Evolutionary conservation across 2,888 invertebrate genomes (phyloP), one percentile per base, ranked within the genome.

Genomic region (Pteria penguin): DNA sequence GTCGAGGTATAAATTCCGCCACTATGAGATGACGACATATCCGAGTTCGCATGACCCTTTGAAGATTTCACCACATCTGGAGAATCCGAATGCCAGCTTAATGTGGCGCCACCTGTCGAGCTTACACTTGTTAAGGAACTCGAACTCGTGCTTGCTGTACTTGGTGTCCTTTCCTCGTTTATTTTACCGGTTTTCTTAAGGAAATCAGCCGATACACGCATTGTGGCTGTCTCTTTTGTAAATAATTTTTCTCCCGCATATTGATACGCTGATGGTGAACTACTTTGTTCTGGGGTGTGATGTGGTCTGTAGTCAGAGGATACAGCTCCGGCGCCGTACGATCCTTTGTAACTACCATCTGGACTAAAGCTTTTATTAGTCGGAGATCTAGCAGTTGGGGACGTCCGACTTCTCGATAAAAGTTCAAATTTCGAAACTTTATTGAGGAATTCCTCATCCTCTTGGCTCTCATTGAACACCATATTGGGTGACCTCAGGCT

Each of bases 401-500:
- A 81, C 52, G 79, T 78, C 63, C 86, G 87, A 4, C 84, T 84
- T 1, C 87, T 78, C 22, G 88, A 86, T 32, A 89, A 87, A 75
- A 88, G 83, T 80, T 90, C 96, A 92, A 96, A 96, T 91, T 96
- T 95, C 0, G 95, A 95, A 1, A 96, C 95, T 93, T 96, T 96
- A 61, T 95, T 95, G 45, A 96, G 95, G 83, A 94, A 94, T 78
- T 94, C 94, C 69, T 91, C 90, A 78, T 94, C 93, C 85, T 95
- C 94, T 54, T 86, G 78, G 11, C 65, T 75, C 32, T 71, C 70
- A 26, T 60, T 55, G 29, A 54, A 65, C 8, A 45, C 18, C 4
- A 65, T 26, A 65, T 67, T 61, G 26, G 68, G 77, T 36, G 75
- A 72, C 45, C 69, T 57, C 24, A 52, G 55, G 14, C 33, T 33